Evolutionary conservation across 2,113 vertebrate genomes (phyloP).

Genomic region (Dicaeum eximium): DNA sequence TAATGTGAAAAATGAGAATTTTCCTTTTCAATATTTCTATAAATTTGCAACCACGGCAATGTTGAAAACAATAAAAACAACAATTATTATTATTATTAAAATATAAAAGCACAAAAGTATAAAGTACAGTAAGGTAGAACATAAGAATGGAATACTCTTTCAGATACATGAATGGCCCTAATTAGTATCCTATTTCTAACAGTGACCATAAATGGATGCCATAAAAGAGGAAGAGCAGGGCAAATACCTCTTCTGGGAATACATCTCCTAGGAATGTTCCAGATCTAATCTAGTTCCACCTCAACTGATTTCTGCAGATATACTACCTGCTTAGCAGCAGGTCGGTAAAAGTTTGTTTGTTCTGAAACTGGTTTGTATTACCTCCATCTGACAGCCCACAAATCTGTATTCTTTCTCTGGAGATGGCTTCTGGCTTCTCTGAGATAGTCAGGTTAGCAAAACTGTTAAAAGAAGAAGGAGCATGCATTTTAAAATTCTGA

Average conservation of each 20-base stretch:
- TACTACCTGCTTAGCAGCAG: neutral
- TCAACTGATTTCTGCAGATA: neutral
- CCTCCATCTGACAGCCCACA: neutral
- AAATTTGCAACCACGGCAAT: neutral
- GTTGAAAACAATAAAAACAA: rapidly evolving
- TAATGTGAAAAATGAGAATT: neutral
- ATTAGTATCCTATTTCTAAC: neutral
- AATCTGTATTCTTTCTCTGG: neutral
- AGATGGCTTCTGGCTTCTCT: neutral
- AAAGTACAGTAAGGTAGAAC: neutral
- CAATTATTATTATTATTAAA: neutral
- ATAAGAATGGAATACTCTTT: neutral
- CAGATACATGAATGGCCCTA: neutral
- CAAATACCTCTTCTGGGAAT: neutral
- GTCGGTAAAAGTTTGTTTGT: neutral
- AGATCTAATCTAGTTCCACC: neutral
- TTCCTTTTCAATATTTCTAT: neutral
- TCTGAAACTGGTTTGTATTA: neutral
- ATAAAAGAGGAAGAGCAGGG: neutral
- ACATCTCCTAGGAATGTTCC: rapidly evolving
- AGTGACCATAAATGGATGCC: neutral
- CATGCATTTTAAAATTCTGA: neutral
- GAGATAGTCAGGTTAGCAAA: neutral
- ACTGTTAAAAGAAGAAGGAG: neutral
- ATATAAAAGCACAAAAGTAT: neutral